These are phyloP conservation scores for Sceliomorpha sp. DNA, from an alignment of 2,888 invertebrate species.

Conservation along the genomic window DNA sequence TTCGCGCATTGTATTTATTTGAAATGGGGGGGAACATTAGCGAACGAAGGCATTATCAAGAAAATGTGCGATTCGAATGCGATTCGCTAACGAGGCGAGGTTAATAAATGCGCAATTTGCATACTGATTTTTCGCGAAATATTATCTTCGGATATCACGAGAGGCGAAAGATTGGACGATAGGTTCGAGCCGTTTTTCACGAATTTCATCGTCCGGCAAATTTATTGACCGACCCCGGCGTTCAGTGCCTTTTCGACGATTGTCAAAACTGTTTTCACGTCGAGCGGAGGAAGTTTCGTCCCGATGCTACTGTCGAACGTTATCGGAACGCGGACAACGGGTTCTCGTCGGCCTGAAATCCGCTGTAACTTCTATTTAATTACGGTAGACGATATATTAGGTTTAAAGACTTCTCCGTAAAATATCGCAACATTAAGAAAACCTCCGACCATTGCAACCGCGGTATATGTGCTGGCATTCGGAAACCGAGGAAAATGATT, in stretches of 20 bases:
- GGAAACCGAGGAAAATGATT: slow-evolving; percentile 68
- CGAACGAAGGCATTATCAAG: slow-evolving; percentile 34
- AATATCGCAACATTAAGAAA: slow-evolving; percentile 77
- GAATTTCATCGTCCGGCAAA: slow-evolving; percentile 52
- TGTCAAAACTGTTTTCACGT: slow-evolving; percentile 58
- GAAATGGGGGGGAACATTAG: slow-evolving; percentile 33
- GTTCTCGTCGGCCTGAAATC: slow-evolving; percentile 41
- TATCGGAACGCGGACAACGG: slow-evolving; percentile 56
- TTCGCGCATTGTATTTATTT: slow-evolving; percentile 23
- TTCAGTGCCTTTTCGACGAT: slow-evolving; percentile 42
- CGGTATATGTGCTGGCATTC: slow-evolving; percentile 41
- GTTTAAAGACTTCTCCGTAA: slow-evolving; percentile 76
- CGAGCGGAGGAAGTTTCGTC: slow-evolving; percentile 58
- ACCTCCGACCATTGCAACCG: slow-evolving; percentile 62
- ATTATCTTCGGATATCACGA: slow-evolving; percentile 49
- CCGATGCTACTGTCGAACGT: slow-evolving; percentile 17
- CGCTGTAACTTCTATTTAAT: slow-evolving; percentile 76
- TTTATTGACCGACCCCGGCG: slow-evolving; percentile 59
- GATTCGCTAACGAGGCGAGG: slow-evolving; percentile 23
- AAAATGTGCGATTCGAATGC: slow-evolving; percentile 37
- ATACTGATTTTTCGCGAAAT: slow-evolving; percentile 52
- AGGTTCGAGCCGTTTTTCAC: slow-evolving; percentile 51
- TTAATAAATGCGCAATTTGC: slow-evolving; percentile 40
- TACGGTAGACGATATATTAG: slow-evolving; percentile 77
- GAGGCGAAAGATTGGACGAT: slow-evolving; percentile 45